Base-by-base conservation (phyloP, 2,888 invertebrate species). In the Scrobipalpa costella region DNA sequence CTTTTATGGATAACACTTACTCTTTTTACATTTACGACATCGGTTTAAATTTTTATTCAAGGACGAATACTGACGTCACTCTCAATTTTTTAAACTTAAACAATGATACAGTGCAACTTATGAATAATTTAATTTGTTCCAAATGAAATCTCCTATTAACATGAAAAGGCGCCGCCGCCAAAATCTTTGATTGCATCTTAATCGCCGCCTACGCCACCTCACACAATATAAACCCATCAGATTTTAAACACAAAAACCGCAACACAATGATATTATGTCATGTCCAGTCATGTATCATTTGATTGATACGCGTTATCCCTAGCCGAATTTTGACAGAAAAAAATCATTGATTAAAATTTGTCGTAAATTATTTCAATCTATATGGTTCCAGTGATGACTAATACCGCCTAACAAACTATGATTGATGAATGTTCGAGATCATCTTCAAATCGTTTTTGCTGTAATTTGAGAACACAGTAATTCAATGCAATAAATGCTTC, bases 211-310 rank as follows among this genome's bases (percentile, higher is more conserved):
- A 88, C 88, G 65, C 69, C 58, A 60, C 61, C 64, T 63, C 68
- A 70, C 75, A 84, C 84, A 85, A 86, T 85, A 86, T 85, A 77
- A 68, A 61, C 69, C 69, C 69, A 65, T 66, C 71, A 63, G 68
- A 76, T 66, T 27, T 63, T 84, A 78, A 79, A 74, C 70, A 67
- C 72, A 80, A 81, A 84, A 84, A 79, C 78, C 21, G 75, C 73
- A 75, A 75, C 68, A 82, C 83, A 82, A 84, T 85, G 73, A 81
- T 84, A 83, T 89, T 87, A 87, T 87, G 87, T 88, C 87, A 88
- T 80, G 76, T 77, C 69, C 70, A 73, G 68, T 69, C 72, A 70
- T 81, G 80, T 83, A 76, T 74, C 68, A 67, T 76, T 80, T 86
- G 84, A 88, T 86, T 87, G 81, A 86, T 86, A 78, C 78, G 74